A percentile compares a stretch with the other conserved stretches of the same genome.
These are phyloP conservation scores for Megalops cyprinoides DNA, from an alignment of 2,797 vertebrate genomes.

Conservation along the genomic window DNA sequence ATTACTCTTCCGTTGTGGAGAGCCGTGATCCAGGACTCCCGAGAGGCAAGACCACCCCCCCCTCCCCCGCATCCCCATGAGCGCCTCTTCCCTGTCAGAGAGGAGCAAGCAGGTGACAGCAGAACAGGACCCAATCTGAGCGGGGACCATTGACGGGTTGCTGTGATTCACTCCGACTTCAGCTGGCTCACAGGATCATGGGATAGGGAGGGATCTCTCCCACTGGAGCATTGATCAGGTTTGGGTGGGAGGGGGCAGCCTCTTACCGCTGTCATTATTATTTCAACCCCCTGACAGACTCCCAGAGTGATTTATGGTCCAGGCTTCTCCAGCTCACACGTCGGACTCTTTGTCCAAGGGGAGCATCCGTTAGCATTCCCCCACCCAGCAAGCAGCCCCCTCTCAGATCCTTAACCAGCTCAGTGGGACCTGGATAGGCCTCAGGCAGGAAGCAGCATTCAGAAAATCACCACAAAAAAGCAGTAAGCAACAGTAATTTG, in stretches of 20 bases:
- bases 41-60: neutral
- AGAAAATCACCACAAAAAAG: neutral
- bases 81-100: neutral
- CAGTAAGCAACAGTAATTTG: no score
- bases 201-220: neutral
- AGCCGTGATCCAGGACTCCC: neutral
- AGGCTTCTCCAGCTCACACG: slow-evolving; percentile 13
- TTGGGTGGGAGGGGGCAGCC: neutral
- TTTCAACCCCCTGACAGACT: neutral
- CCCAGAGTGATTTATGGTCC: slow-evolving; percentile 24
- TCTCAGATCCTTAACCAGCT: slow-evolving; percentile 25
- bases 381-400: neutral
- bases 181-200: neutral
- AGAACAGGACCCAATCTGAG: neutral
- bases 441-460: neutral
- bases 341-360: neutral
- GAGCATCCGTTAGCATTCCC: neutral
- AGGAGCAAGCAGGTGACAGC: neutral
- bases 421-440: slow-evolving; percentile 21
- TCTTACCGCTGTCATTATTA: neutral
- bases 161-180: neutral
- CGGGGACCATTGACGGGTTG: neutral
- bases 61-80: neutral
- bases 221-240: neutral
- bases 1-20: neutral